A percentile compares a stretch with the other conserved stretches of the same genome.
These are phyloP conservation scores for Tyrophagus putrescentiae DNA, from an alignment of 1,140 invertebrate species.

Conservation along the genomic window DNA sequence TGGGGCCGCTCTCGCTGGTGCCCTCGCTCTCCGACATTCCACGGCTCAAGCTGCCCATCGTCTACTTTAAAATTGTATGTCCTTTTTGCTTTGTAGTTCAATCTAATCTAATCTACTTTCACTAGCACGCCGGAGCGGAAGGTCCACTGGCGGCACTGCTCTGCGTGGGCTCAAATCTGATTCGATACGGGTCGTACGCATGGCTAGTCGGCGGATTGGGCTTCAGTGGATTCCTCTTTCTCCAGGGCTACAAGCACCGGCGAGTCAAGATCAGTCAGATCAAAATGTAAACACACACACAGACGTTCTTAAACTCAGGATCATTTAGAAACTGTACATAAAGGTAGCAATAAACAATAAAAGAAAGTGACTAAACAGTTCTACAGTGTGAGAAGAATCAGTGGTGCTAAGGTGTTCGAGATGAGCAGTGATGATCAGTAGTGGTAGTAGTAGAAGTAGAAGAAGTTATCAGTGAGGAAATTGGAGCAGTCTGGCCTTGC, in stretches of 20 bases:
- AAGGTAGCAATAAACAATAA: no score
- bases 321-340: no score
- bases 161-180: not conserved
- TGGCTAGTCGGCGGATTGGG: constrained; percentile 5
- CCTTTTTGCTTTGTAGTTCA: not conserved
- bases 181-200: not conserved
- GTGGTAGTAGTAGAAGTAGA: no score
- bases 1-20: not conserved
- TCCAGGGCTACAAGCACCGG: not conserved
- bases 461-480: no score
- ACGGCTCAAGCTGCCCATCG: not conserved
- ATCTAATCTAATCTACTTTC: not conserved
- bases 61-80: not conserved
- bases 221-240: not conserved
- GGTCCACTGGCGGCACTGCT: not conserved
- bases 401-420: no score
- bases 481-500: no score
- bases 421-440: no score
- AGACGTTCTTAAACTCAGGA: no score
- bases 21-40: not conserved
- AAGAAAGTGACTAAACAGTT: no score
- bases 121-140: not conserved
- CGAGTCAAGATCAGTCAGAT: no score
- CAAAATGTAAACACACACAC: no score
- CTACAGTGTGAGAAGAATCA: no score